Percentiles rank a stretch among this genome's conserved stretches.
Evolutionary conservation across 35 echinoderm and acorn worm species (phyloP).

Genomic region (Patiria miniata): DNA sequence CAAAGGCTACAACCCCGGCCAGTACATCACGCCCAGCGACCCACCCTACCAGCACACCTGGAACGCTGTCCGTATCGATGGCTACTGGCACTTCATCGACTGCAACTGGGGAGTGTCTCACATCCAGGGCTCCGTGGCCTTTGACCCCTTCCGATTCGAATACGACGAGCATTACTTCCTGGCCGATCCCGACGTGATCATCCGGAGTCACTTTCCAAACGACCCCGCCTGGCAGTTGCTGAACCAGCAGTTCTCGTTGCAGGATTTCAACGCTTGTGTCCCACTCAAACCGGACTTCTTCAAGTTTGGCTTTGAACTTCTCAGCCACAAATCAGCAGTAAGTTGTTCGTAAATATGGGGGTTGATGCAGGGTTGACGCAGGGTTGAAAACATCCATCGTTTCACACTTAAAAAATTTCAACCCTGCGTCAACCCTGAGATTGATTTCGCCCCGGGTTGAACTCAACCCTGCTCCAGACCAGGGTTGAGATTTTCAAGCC

Average conservation of each 20-base stretch:
- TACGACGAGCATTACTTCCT: conserved; percentile 99
- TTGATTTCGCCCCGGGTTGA: no score
- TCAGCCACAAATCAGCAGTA: conserved; percentile 56
- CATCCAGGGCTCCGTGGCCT: conserved; percentile 80
- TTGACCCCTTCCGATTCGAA: conserved; percentile 92
- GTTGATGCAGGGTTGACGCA: no score
- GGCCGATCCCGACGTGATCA: conserved; percentile 93
- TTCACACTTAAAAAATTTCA: no score
- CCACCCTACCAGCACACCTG: conserved; percentile 79
- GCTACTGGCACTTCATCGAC: conserved; percentile 98
- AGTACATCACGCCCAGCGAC: conserved; percentile 61
- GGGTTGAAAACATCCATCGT: no score
- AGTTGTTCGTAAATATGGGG: not conserved
- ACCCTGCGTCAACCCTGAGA: no score
- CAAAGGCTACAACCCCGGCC: conserved; percentile 73
- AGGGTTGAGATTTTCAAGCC: no score
- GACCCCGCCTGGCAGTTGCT: conserved; percentile 89
- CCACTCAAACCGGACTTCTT: conserved; percentile 91
- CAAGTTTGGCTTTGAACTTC: conserved; percentile 73
- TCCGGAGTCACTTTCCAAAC: conserved; percentile 86
- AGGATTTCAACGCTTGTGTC: conserved; percentile 72
- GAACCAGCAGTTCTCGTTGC: conserved; percentile 38
- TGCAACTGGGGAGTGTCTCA: conserved; percentile 99
- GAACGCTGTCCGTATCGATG: conserved; percentile 96
- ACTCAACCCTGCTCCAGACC: no score